These are phyloP conservation scores for Bhutanitis thaidina DNA, from an alignment of 2,888 invertebrate species.

Conservation along the genomic window DNA sequence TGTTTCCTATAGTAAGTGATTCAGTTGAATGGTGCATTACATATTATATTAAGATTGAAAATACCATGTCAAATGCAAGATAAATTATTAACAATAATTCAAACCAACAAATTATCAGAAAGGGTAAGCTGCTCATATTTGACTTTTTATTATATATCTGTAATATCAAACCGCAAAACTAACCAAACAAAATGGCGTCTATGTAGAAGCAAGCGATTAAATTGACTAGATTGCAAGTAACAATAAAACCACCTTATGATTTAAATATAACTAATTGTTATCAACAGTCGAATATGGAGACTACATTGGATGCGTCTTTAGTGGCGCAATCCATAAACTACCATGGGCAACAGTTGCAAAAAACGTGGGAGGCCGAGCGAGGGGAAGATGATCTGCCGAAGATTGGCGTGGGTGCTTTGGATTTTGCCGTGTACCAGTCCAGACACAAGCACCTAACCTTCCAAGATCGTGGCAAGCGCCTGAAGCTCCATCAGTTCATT, in stretches of 20 bases:
- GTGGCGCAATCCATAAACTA: conserved; percentile 88
- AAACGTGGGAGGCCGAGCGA: conserved; percentile 92
- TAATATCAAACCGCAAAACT: neutral
- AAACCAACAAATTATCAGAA: neutral
- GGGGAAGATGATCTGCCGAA: conserved; percentile 87
- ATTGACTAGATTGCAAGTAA: too few relatives aligned
- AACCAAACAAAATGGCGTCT: conserved; percentile 23
- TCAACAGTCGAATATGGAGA: conserved; percentile 48
- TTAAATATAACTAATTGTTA: neutral
- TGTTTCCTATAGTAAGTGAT: too few relatives aligned
- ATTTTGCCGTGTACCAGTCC: conserved; percentile 87
- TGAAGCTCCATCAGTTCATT: conserved; percentile 92
- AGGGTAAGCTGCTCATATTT: neutral
- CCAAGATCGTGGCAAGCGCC: conserved; percentile 89
- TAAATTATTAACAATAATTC: neutral
- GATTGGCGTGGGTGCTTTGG: conserved; percentile 80
- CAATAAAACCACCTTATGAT: too few relatives aligned
- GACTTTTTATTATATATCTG: too few relatives aligned
- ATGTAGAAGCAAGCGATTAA: too few relatives aligned
- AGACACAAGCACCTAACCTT: conserved; percentile 90
- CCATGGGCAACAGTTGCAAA: conserved; percentile 92
- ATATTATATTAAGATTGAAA: neutral
- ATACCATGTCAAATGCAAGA: conserved; percentile 4
- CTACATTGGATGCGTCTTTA: conserved; percentile 69
- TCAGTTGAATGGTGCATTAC: neutral